These are phyloP conservation scores for Halictus rubicundus DNA, from an alignment of 1,140 invertebrate species.

Conservation along the genomic window DNA sequence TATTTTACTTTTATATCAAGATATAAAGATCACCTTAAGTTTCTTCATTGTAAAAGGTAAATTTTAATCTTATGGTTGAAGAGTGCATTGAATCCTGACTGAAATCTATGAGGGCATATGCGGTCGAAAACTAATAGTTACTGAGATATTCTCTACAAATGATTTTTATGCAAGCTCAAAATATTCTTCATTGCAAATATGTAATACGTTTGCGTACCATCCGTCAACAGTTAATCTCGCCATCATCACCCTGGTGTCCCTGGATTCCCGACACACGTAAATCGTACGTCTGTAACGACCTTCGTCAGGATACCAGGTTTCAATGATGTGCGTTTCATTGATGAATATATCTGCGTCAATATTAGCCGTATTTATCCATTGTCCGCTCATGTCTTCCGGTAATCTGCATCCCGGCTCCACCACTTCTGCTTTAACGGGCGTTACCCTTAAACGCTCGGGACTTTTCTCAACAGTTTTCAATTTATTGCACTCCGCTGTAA, in stretches of 20 bases:
- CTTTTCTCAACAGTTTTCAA: conserved; percentile 96
- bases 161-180: too few species aligned
- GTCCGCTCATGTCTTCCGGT: conserved; percentile 95
- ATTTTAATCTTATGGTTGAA: too few species aligned
- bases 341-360: conserved; percentile 96
- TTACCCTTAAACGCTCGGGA: conserved; percentile 93
- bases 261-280: conserved; percentile 95
- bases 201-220: too few species aligned
- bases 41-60: too few species aligned
- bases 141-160: too few species aligned
- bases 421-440: conserved; percentile 92
- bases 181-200: too few species aligned
- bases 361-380: conserved; percentile 98
- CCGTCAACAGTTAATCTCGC: conserved; percentile 97
- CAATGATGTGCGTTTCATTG: conserved; percentile 97
- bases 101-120: too few species aligned
- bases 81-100: too few species aligned
- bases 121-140: too few species aligned
- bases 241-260: conserved; percentile 95
- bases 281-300: conserved; percentile 93
- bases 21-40: too few species aligned
- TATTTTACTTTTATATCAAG: too few species aligned
- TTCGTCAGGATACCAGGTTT: conserved; percentile 95
- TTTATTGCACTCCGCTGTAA: conserved; percentile 95
- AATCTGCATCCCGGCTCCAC: conserved; percentile 94